Conservation (phyloP, 92 coral and sea anemone genomes). For the Porites lobata region DNA sequence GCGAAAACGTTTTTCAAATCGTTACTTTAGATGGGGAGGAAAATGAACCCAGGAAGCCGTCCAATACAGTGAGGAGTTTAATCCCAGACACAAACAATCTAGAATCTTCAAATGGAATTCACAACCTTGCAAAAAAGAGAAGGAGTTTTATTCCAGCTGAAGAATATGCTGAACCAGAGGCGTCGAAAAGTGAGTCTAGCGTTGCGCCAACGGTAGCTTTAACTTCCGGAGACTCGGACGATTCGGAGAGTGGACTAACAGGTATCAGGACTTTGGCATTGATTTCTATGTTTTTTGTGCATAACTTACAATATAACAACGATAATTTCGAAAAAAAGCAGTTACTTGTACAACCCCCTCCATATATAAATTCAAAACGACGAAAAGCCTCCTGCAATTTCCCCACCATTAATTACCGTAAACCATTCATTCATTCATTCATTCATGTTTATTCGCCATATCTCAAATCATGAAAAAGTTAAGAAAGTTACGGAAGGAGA, state of each 20-base stretch:
- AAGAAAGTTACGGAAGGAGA: too few relatives aligned
- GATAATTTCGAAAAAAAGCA: too few relatives aligned
- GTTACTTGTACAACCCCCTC: too few relatives aligned
- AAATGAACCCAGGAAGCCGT: slow-evolving; percentile 13
- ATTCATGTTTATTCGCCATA: too few relatives aligned
- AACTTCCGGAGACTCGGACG: slow-evolving; percentile 35
- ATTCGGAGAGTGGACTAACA: not conserved
- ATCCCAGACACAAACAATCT: slow-evolving; percentile 17
- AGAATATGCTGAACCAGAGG: slow-evolving; percentile 3
- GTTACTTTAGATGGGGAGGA: slow-evolving; percentile 36
- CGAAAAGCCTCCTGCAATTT: too few relatives aligned
- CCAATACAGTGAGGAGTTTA: slow-evolving; percentile 34
- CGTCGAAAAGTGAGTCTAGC: slow-evolving; percentile 7
- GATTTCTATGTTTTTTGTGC: too few relatives aligned
- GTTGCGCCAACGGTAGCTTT: not conserved
- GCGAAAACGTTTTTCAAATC: not conserved
- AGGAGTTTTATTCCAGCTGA: slow-evolving; percentile 41
- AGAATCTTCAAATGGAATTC: slow-evolving; percentile 13
- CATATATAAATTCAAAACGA: too few relatives aligned
- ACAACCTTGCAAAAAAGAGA: slow-evolving; percentile 42
- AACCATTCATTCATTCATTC: too few relatives aligned
- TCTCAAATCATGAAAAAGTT: too few relatives aligned
- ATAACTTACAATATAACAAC: too few relatives aligned
- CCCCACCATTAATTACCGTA: too few relatives aligned
- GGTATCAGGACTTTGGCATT: too few relatives aligned